phyloP scores from a whole-genome alignment of 30 jellyfish, hydroid and myxozoan species.

The Aurelia aurita complex sp. Pacific region DNA sequence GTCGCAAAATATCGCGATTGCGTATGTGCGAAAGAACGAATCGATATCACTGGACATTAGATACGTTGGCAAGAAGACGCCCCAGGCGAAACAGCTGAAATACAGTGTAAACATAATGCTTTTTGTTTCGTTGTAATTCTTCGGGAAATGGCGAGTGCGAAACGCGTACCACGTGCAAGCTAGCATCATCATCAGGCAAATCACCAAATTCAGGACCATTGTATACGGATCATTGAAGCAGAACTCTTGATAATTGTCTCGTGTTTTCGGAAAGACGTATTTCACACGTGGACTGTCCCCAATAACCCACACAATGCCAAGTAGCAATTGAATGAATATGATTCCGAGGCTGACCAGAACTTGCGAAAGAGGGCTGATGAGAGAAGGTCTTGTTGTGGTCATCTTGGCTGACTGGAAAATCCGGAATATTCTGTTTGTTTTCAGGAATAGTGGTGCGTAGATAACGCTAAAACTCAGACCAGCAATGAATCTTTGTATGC shows the following conservation, averaged over 20 bases:
- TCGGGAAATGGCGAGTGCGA: constrained; percentile 84
- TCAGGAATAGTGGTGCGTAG: constrained; percentile 82
- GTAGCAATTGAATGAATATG: constrained; percentile 45
- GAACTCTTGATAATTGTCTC: constrained; percentile 11
- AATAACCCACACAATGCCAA: constrained; percentile 74
- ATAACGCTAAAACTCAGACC: constrained; percentile 67
- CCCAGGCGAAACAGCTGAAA: constrained; percentile 87
- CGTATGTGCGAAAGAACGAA: constrained; percentile 40
- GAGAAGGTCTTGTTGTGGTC: constrained; percentile 64
- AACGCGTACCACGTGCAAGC: constrained; percentile 86
- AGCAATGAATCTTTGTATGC: constrained; percentile 64
- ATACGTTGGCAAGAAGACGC: constrained; percentile 66
- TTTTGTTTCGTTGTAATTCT: constrained; percentile 88
- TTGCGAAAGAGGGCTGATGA: constrained; percentile 79
- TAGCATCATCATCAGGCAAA: constrained; percentile 70
- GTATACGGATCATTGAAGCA: constrained; percentile 51
- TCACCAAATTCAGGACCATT: constrained; percentile 53
- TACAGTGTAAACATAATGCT: constrained; percentile 82
- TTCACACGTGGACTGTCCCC: constrained; percentile 47
- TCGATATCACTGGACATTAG: constrained; percentile 17
- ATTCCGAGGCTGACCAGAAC: constrained; percentile 60
- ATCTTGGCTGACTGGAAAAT: constrained; percentile 69
- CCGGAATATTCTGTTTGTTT: constrained; percentile 74
- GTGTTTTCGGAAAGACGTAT: constrained; percentile 27
- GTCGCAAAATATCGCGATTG: constrained; percentile 44